Conservation (phyloP, 2,888 invertebrate species). For the Cremastobaeus sp. region DNA sequence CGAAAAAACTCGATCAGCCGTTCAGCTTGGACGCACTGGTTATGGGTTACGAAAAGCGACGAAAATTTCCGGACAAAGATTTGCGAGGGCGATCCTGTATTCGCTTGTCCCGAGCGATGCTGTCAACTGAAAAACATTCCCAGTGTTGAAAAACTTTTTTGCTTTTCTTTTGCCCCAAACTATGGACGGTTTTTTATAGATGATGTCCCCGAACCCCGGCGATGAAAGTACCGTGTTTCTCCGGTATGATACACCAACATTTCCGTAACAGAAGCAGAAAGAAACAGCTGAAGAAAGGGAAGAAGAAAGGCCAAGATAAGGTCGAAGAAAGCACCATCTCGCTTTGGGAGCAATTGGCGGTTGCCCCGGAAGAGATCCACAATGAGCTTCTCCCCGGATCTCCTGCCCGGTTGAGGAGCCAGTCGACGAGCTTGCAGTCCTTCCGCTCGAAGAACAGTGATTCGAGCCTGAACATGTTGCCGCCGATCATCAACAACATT, state of each 20-base stretch:
- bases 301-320: constrained; percentile 4
- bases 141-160: constrained; percentile 13
- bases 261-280: constrained; percentile 34
- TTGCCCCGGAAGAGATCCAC: constrained; percentile 13
- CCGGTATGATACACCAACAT: constrained; percentile 45
- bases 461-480: constrained; percentile 70
- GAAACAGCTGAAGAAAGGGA: background rate
- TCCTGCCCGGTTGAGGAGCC: constrained; percentile 38
- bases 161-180: too few species aligned
- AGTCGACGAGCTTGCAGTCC: constrained; percentile 47
- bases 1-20: constrained; percentile 28
- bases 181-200: background rate
- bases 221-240: constrained; percentile 52
- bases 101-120: too few species aligned
- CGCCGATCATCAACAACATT: constrained; percentile 76
- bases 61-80: too few species aligned
- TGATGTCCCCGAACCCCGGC: background rate
- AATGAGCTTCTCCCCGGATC: constrained; percentile 45
- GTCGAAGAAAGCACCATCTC: constrained; percentile 30
- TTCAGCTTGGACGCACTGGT: constrained; percentile 21
- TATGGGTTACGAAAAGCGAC: constrained; percentile 23
- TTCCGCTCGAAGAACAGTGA: constrained; percentile 43
- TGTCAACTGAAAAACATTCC: constrained; percentile 1
- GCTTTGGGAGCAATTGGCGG: constrained; percentile 30
- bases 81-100: too few species aligned